Evolutionary conservation across 2,888 invertebrate genomes (phyloP), one percentile per base, ranked within the genome.

Genomic region (Dusona sp.): DNA sequence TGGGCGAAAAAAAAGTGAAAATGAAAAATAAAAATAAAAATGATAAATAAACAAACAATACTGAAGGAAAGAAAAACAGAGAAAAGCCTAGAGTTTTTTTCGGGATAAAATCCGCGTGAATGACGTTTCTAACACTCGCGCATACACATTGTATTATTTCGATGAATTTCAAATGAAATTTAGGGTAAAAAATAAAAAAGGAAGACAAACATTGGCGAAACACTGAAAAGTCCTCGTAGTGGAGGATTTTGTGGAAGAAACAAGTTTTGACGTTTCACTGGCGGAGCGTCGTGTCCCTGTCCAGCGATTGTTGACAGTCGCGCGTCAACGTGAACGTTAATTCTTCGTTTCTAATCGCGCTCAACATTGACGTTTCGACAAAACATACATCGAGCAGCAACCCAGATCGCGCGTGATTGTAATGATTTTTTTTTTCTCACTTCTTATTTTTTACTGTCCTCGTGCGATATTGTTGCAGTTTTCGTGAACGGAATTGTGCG

Each of bases 241-340:
- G 75, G 75, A 65, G 51, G 51, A 45, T 42, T 74, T 61, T 6
- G 13, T 29, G 25, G 73, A 67, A 51, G 68, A 74, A 74, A 74
- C 57, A 13, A 70, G 45, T 61, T 86, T 86, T 78, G 78, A 86
- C 81, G 81, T 86, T 86, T 84, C 78, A 68, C 84, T 51, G 42
- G 16, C 73, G 29, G 67, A 38, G 61, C 77, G 72, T 72, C 54
- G 80, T 64, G 33, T 72, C 38, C 51, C 61, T 81, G 72, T 74
- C 72, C 29, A n/a, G 22, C 72, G 48, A 51, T 74, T 51, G 54
- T 74, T 51, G 83, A 83, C 83, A 86, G 79, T 72, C 68, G 57
- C 29, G 48, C 29, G 48, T 54, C 72, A 61, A 84, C 78, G 80
- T 38, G 73, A 78, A 74, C 68, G 67, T 74, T 29, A 65, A 51